Evolutionary conservation across 2,888 invertebrate genomes (phyloP), one percentile per base, ranked within the genome.

Genomic region (Eumerus sabulonum): DNA sequence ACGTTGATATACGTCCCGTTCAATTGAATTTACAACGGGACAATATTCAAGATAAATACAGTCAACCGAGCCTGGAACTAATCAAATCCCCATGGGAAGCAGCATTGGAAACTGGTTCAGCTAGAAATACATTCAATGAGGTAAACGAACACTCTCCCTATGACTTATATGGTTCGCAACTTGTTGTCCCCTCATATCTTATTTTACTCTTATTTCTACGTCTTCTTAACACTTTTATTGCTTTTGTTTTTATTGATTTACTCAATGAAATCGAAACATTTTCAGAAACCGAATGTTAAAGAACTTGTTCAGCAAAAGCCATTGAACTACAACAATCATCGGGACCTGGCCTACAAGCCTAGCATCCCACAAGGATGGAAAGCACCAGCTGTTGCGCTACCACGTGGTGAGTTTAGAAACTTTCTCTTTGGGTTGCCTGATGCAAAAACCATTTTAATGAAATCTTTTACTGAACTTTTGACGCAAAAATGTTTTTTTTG

Each of bases 11-110:
- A 18, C 91, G 91, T 84, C 89, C 92, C 68, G 90, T 91, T 14
- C 92, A 92, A 82, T 90, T 92, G 81, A 90, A 91, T 82, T 90
- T 92, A 83, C 92, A 92, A 85, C 90, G 92, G 83, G 91, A 92
- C 85, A 90, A 92, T 86, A 90, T 92, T n/a, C 86, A 92, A 90
- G 92, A 92, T 85, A 90, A 91, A 84, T 87, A 87, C 76, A 84
- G 85, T n/a, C 87, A 86, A 67, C 91, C 92, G 1, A 90, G 91
- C 59, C 85, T 93, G 9, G 92, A 92, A 83, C 86, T 93, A 63
- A 88, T 93, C 0, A 92, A 92, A 85, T 92, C 93, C 0, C 94
- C 94, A 0, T 93, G 93, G 93, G 92, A 93, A 83, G 93, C 93
- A 1, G 93, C 93, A n/a, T 86, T 93, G 36, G 91, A 93, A 85